Base-by-base conservation (phyloP, 2,797 vertebrate genomes). In the Lophotriccus pileatus region DNA sequence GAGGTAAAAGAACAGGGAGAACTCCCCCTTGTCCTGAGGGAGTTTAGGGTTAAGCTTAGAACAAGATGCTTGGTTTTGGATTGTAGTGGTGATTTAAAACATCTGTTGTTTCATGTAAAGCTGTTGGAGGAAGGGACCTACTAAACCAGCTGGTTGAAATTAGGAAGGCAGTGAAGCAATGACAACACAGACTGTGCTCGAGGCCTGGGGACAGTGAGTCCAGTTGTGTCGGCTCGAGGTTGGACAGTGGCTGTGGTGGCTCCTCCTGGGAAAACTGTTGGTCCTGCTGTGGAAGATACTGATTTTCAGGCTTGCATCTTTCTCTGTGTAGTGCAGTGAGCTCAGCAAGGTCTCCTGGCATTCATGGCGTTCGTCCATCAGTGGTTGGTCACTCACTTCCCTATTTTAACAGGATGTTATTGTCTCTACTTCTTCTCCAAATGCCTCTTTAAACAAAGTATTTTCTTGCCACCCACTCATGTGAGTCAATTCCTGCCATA, bases 381-480 rank as follows among this genome's bases (percentile, higher is more conserved):
- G 70, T 17, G 81, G 41, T 12, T 20, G 64, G 64, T 79, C 39
- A 27, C n/a, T 79, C 37, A 1, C 41, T 74, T 60, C 52, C 49
- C 43, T 87, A 0, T 78, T 84, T 82, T 76, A 82, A 69, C 55
- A 47, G 63, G 66, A 14, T 83, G 12, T 66, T 83, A 15, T 67
- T 90, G 5, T 30, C 81, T 92, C 70, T 82, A 21, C 55, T 55
- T 87, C 72, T 79, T 90, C 68, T 72, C 4, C 2, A 76, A 80
- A 58, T 6, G 2, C 12, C 46, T 68, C 74, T 89, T 70, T 85
- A 92, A 91, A 67, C 78, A 50, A 84, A 87, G 17, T 79, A 32
- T 70, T 94, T 95, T 84, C 72, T 76, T 70, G 44, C 82, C 91
- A 49, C 63, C 59, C 68, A 5, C 52, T 56, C 67, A 28, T 70